A percentile compares a stretch with the other conserved stretches of the same genome.
phyloP scores from a whole-genome alignment of 2,797 vertebrate species.

The Ibycter americanus region DNA sequence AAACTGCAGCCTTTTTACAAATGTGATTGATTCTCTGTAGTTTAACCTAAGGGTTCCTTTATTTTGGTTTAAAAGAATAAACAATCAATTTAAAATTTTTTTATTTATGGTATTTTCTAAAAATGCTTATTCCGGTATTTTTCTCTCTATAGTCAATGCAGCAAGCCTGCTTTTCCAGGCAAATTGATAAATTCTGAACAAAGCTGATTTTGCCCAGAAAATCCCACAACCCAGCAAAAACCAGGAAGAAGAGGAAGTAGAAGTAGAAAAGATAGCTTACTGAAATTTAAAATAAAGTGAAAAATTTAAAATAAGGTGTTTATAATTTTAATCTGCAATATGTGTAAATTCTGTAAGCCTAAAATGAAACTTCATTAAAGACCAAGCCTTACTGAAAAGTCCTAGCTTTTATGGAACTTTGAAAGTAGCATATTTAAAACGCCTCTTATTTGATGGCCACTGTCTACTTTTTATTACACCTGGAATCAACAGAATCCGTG shows the following conservation, averaged over 20 bases:
- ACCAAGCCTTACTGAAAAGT: background rate
- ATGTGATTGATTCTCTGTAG: background rate
- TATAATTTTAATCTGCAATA: background rate
- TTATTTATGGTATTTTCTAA: background rate
- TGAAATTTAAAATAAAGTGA: background rate
- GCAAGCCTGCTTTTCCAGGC: background rate
- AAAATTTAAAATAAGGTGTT: background rate
- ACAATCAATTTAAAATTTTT: background rate
- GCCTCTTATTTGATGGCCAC: background rate
- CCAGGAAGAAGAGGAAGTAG: background rate
- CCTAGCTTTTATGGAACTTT: background rate
- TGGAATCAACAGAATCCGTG: background rate
- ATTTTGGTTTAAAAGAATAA: background rate
- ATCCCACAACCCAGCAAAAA: background rate
- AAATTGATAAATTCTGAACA: background rate
- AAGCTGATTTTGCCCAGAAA: background rate
- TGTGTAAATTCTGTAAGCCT: rapidly evolving
- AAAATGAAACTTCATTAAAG: background rate
- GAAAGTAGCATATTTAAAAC: background rate
- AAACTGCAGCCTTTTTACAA: background rate
- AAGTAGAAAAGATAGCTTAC: background rate
- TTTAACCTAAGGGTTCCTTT: background rate
- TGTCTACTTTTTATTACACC: background rate
- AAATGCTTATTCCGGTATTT: background rate
- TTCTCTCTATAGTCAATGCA: background rate